phyloP scores from a whole-genome alignment of 2,797 vertebrate species.

The Eulemur mongoz region DNA sequence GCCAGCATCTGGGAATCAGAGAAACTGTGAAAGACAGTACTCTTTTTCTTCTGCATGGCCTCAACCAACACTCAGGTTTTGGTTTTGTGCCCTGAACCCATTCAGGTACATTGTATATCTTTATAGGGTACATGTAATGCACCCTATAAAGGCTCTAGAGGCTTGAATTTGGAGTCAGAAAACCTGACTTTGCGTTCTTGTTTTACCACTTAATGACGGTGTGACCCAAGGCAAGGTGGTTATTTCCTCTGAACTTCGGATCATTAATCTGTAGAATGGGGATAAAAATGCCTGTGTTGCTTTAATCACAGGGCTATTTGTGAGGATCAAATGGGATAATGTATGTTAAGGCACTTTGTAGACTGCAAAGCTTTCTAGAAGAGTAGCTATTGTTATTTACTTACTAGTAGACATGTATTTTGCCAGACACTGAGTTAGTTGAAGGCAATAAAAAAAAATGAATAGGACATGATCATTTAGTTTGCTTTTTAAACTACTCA shows the following conservation, averaged over 20 bases:
- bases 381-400: slow-evolving; percentile 1
- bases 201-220: background rate
- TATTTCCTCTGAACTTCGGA: slow-evolving; percentile 5
- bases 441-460: slow-evolving; percentile 7
- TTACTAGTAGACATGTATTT: background rate
- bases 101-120: background rate
- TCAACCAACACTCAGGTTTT: background rate
- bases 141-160: background rate
- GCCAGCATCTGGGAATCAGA: background rate
- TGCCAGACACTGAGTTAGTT: background rate
- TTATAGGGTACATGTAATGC: background rate
- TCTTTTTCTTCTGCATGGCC: background rate
- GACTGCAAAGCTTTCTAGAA: background rate
- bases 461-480: background rate
- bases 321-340: background rate
- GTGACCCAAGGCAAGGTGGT: background rate
- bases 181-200: background rate
- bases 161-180: background rate
- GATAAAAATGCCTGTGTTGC: background rate
- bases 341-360: background rate
- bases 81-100: background rate
- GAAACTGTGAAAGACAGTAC: background rate
- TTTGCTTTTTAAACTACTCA: background rate
- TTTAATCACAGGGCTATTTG: background rate
- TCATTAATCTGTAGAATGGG: background rate